These are phyloP conservation scores for Rotaria macrura DNA, from an alignment of 2,888 invertebrate genomes.

Conservation along the genomic window DNA sequence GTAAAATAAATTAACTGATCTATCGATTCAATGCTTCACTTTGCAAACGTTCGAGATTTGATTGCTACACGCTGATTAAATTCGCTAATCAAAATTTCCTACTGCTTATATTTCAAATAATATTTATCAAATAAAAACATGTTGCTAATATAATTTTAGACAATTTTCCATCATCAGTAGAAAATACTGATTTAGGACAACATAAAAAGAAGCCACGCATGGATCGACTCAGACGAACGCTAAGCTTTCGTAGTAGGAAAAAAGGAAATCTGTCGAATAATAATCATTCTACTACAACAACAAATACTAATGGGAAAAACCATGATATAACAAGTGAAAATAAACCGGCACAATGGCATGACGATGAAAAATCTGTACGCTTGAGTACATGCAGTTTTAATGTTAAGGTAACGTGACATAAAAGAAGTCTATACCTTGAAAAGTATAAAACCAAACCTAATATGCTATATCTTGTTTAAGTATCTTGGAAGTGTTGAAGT, in stretches of 20 bases:
- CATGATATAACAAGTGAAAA: conserved; percentile 42
- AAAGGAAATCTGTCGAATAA: neutral
- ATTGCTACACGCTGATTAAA: neutral
- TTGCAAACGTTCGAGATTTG: neutral
- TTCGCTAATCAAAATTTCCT: neutral
- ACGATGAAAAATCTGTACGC: conserved; percentile 88
- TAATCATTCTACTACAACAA: neutral
- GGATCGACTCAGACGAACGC: conserved; percentile 27
- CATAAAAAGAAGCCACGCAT: neutral
- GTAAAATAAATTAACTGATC: neutral
- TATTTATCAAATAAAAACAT: neutral
- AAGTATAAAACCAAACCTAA: neutral
- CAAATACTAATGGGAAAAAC: too few relatives aligned
- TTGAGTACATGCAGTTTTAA: conserved; percentile 91
- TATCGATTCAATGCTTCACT: too few relatives aligned
- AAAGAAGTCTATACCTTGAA: neutral
- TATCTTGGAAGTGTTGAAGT: conserved; percentile 98
- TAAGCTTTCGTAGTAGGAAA: conserved; percentile 23
- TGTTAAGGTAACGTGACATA: conserved; percentile 66
- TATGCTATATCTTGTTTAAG: conserved; percentile 49
- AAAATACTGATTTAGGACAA: neutral
- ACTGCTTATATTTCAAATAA: neutral
- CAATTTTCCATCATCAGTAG: neutral
- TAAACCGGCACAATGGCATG: conserved; percentile 93
- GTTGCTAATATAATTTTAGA: neutral